phyloP scores from a whole-genome alignment of 2,113 vertebrate genomes.

The Chauna torquata region DNA sequence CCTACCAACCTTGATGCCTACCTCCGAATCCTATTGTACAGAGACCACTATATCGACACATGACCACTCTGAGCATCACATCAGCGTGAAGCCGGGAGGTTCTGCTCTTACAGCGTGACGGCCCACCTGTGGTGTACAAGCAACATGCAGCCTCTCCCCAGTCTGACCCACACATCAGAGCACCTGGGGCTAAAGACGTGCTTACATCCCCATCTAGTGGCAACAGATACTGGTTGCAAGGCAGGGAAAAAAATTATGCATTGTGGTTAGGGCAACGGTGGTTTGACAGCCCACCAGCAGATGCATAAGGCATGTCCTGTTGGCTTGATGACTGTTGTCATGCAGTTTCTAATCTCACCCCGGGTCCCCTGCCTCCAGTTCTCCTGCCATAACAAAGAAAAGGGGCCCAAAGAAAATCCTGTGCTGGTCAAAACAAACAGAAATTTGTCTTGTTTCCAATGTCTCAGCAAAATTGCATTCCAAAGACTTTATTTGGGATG shows the following conservation, averaged over 20 bases:
- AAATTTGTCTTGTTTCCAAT: background rate
- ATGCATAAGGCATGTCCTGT: background rate
- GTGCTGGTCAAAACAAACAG: background rate
- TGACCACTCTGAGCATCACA: background rate
- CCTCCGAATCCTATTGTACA: too few relatives aligned
- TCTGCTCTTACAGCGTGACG: background rate
- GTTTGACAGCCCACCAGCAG: background rate
- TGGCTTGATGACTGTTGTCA: background rate
- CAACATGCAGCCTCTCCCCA: background rate
- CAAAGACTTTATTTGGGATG: background rate
- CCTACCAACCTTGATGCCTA: background rate
- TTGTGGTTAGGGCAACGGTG: background rate
- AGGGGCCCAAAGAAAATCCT: background rate
- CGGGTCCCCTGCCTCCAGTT: background rate
- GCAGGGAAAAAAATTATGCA: rapidly evolving
- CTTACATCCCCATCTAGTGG: conserved; percentile 48
- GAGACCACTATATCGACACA: too few relatives aligned
- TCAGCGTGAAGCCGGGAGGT: background rate
- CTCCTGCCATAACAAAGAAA: background rate
- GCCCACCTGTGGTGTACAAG: background rate
- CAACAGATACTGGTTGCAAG: background rate
- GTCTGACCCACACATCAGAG: too few relatives aligned
- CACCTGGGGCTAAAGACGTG: background rate
- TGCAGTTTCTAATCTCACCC: background rate
- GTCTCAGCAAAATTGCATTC: background rate